Base-by-base conservation (phyloP, 2,113 vertebrate species). In the Pimephales promelas region DNA sequence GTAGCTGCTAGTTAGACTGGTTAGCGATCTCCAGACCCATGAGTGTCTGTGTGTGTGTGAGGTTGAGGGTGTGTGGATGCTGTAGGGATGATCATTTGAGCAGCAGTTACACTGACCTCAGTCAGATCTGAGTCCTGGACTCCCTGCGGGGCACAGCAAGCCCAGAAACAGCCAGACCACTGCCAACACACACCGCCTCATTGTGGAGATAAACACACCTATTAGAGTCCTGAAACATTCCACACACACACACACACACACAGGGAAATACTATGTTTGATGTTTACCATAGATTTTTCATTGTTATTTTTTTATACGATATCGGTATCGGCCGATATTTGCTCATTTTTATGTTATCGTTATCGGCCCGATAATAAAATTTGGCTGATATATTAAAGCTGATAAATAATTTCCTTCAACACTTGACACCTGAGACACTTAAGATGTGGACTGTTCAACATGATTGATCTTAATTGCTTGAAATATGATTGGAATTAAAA, bases 151-250 rank as follows among this genome's bases (percentile, higher is more conserved):
- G 92, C 93, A 90, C 90, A 89, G 83, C 80, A 88, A 87, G 90
- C 89, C 89, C 85, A 88, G 90, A 90, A 88, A 92, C 91, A 91
- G 92, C 92, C 91, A 91, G 90, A 92, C 91, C 91, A 92, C 92
- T 92, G 92, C 90, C 92, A 79, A 89, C 91, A 90, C 92, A 94
- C 92, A 94, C 93, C 92, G 93, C 93, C 92, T 93, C 93, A 94
- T 93, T 91, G 93, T 92, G 91, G 92, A 92, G 93, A 93, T 95
- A 94, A 94, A 92, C 91, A 94, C 91, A 86, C 90, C 93, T 93
- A 94, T 94, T 94, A 94, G 92, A 91, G 92, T 90, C 89, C 93
- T 93, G 91, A 92, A 93, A 92, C 92, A 92, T 91, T 89, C 91
- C 90, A 88, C 85, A 84, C 92, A 92, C 90, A 90, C 90, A 45